These are phyloP conservation scores for Squalus acanthias DNA, from an alignment of 2,797 vertebrate genomes.

Conservation along the genomic window DNA sequence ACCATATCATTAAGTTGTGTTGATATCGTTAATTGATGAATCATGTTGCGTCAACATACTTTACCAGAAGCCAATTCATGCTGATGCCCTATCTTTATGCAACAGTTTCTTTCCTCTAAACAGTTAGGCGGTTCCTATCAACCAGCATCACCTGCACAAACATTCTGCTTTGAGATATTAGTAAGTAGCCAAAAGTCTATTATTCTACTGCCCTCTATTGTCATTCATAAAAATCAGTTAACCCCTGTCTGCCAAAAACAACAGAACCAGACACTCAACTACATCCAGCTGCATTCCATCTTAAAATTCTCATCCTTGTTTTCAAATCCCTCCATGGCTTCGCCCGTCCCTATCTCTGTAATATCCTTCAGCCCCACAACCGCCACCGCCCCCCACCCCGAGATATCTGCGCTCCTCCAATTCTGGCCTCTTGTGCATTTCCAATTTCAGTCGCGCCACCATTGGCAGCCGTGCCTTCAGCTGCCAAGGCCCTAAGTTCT, in stretches of 20 bases:
- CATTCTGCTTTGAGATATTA: neutral
- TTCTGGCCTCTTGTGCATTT: too few relatives aligned
- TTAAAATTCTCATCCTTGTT: too few relatives aligned
- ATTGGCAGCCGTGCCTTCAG: too few relatives aligned
- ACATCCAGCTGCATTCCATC: neutral
- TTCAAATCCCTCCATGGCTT: too few relatives aligned
- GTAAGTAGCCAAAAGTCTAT: neutral
- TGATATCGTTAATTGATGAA: neutral
- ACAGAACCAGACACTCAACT: neutral
- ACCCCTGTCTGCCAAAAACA: neutral
- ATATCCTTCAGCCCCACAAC: too few relatives aligned
- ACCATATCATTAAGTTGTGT: neutral
- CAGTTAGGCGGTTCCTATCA: neutral
- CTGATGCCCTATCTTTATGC: neutral
- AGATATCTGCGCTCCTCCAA: too few relatives aligned
- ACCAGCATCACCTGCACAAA: neutral
- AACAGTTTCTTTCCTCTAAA: conserved; percentile 2
- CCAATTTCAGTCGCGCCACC: too few relatives aligned
- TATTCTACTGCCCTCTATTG: conserved; percentile 33
- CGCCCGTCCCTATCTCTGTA: too few relatives aligned
- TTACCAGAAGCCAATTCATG: neutral
- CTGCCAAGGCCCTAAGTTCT: too few relatives aligned
- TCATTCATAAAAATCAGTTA: conserved; percentile 13
- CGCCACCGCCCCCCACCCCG: too few relatives aligned
- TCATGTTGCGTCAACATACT: neutral